These are phyloP conservation scores for Tenthredo livida DNA, from an alignment of 2,888 invertebrate genomes.

Conservation along the genomic window DNA sequence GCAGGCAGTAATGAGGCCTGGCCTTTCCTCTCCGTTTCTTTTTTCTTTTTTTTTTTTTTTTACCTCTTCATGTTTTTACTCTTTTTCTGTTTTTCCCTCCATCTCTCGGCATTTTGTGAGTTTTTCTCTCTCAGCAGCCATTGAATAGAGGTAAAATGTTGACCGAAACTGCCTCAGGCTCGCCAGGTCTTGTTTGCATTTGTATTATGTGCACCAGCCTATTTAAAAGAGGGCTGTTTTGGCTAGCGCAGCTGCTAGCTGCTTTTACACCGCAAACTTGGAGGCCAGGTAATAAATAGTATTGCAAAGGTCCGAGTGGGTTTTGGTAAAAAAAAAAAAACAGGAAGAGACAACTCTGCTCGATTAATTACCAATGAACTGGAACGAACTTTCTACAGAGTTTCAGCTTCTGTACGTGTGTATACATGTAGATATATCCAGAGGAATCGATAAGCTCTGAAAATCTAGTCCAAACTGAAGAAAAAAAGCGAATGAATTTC, in stretches of 20 bases:
- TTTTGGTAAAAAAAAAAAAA: neutral
- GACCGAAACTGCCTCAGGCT: constrained; percentile 49
- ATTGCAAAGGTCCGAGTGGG: neutral
- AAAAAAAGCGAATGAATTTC: neutral
- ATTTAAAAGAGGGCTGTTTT: constrained; percentile 14
- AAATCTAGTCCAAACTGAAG: neutral
- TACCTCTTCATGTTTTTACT: neutral
- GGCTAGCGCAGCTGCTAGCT: constrained; percentile 12
- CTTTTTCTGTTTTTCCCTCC: neutral
- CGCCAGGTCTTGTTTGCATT: constrained; percentile 42
- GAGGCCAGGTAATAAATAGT: neutral
- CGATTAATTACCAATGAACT: constrained; percentile 30
- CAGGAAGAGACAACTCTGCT: neutral
- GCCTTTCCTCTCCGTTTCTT: neutral
- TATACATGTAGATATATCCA: neutral
- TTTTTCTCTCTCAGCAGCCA: constrained; percentile 15
- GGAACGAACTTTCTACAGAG: neutral
- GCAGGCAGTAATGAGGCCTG: constrained; percentile 41
- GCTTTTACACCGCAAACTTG: constrained; percentile 18
- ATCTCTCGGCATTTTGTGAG: neutral
- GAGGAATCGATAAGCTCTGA: neutral
- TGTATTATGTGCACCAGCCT: constrained; percentile 47
- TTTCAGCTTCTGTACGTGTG: neutral
- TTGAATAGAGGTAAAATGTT: constrained; percentile 43
- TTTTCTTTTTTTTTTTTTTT: neutral